These are phyloP conservation scores for Stenchaetothrips biformis DNA, from an alignment of 2,888 invertebrate genomes.

Conservation along the genomic window DNA sequence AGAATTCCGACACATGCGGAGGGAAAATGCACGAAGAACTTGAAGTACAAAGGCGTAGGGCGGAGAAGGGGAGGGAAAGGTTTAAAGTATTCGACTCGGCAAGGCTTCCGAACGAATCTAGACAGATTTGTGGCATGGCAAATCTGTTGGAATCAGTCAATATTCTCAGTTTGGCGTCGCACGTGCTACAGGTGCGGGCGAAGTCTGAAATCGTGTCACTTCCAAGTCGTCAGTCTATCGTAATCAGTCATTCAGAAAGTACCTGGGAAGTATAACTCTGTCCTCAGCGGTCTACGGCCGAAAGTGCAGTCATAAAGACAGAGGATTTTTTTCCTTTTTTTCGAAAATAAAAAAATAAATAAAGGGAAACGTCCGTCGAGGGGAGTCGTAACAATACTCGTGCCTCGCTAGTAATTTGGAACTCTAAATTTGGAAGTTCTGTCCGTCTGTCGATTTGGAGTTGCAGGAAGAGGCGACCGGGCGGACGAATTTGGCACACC, in stretches of 20 bases:
- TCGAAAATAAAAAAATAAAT: too few species aligned
- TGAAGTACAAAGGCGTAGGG: conserved; percentile 17
- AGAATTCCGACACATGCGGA: not conserved
- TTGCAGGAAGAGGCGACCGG: not conserved
- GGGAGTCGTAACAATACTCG: too few species aligned
- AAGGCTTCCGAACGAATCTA: conserved; percentile 8
- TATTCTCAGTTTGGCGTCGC: not conserved
- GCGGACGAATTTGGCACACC: not conserved
- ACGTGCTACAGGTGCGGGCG: not conserved
- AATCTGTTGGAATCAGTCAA: conserved; percentile 22
- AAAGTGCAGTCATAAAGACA: not conserved
- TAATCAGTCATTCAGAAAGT: not conserved
- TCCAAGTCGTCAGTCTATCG: not conserved
- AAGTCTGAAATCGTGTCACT: not conserved
- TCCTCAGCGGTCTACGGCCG: not conserved
- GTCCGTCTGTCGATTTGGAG: not conserved
- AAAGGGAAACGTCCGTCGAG: too few species aligned
- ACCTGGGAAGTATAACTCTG: not conserved
- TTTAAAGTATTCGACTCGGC: not conserved
- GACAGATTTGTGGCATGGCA: not conserved
- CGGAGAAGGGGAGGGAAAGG: not conserved
- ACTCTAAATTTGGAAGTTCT: not conserved
- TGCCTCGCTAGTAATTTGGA: too few species aligned
- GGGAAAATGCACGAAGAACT: not conserved
- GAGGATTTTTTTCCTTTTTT: too few species aligned